phyloP scores from a whole-genome alignment of 2,113 vertebrate species.

The Pedetes capensis region DNA sequence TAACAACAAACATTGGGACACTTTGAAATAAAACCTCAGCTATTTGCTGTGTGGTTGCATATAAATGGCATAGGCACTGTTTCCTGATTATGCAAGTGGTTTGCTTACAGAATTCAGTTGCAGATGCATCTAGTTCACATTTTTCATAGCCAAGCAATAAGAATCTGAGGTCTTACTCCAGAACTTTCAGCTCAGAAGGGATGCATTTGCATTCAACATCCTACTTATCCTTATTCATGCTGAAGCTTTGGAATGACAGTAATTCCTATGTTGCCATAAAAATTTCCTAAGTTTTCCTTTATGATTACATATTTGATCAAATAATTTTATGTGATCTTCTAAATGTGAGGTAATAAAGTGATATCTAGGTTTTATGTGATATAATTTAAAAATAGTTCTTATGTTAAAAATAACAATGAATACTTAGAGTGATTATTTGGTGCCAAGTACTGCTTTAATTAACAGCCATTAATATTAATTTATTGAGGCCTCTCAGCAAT shows the following conservation, averaged over 20 bases:
- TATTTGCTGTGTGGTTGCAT: neutral
- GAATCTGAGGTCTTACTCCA: neutral
- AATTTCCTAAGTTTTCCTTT: neutral
- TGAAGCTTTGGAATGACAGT: neutral
- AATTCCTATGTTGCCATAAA: neutral
- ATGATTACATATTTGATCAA: neutral
- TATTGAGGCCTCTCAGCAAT: neutral
- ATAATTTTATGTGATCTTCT: neutral
- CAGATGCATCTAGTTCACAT: neutral
- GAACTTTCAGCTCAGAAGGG: neutral
- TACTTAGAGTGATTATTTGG: neutral
- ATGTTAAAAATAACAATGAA: neutral
- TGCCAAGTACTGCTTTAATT: neutral
- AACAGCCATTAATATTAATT: neutral
- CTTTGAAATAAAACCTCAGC: neutral
- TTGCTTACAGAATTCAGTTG: neutral
- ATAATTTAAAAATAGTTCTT: neutral
- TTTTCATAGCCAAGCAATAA: neutral
- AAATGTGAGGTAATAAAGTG: neutral
- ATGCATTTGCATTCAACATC: neutral
- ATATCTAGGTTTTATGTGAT: neutral
- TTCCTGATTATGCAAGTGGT: neutral
- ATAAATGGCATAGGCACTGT: neutral
- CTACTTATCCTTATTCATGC: neutral
- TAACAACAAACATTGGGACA: neutral